Percentiles rank a stretch among this genome's conserved stretches.
Conservation (phyloP, 2,113 vertebrate genomes). For the Heptranchias perlo region DNA sequence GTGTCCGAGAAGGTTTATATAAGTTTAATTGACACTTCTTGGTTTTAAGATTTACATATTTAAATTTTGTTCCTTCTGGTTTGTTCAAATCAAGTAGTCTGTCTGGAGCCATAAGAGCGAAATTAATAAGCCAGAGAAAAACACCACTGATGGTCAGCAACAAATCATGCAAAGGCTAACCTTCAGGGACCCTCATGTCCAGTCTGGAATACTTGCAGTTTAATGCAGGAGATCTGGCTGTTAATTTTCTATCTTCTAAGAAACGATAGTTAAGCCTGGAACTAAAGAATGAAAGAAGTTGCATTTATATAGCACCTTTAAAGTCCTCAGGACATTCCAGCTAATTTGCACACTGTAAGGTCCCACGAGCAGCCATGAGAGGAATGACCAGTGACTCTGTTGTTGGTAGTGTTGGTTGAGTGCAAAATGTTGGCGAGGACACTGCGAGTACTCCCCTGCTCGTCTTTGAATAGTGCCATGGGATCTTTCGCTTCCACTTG, state of each 20-base stretch:
- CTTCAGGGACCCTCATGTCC: background rate
- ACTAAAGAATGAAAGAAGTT: background rate
- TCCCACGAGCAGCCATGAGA: background rate
- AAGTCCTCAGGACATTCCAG: background rate
- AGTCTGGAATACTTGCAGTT: background rate
- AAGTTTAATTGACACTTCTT: background rate
- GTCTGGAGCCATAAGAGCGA: background rate
- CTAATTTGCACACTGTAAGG: background rate
- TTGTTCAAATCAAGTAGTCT: conserved; percentile 4
- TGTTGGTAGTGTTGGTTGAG: background rate
- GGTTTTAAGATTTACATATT: background rate
- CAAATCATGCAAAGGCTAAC: background rate
- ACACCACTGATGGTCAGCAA: background rate
- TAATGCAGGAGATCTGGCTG: background rate
- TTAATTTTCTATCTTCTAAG: background rate
- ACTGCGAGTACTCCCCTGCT: background rate
- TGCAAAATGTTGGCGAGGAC: background rate
- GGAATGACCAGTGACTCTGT: background rate
- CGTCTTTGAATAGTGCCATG: background rate
- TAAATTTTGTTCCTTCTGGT: background rate
- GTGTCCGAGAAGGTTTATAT: background rate
- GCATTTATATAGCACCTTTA: background rate
- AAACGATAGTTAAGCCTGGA: background rate
- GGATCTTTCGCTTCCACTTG: background rate
- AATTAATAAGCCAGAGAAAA: background rate